These are phyloP conservation scores for Melipona quadrifasciata DNA, from an alignment of 1,140 invertebrate genomes.

Conservation along the genomic window DNA sequence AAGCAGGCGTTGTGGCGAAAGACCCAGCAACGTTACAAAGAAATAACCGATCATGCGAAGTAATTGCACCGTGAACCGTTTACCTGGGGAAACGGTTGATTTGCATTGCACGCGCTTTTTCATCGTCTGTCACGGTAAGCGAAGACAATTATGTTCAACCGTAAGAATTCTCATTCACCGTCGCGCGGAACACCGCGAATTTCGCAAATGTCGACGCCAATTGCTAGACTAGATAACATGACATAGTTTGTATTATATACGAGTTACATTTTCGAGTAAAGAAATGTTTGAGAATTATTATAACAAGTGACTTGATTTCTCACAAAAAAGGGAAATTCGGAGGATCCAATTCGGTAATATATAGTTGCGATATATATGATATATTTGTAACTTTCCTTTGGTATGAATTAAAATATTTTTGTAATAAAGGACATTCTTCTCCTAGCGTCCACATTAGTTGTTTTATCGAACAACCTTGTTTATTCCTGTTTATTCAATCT, in stretches of 20 bases:
- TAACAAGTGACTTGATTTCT: neutral
- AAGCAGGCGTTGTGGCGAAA: constrained; percentile 79
- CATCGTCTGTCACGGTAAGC: neutral
- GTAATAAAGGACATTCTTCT: neutral
- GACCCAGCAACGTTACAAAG: constrained; percentile 78
- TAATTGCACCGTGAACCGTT: constrained; percentile 24
- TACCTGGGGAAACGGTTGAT: neutral
- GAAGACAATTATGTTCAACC: constrained; percentile 3
- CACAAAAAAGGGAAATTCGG: neutral
- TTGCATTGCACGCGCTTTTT: constrained; percentile 5
- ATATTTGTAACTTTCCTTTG: neutral
- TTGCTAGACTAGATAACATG: neutral
- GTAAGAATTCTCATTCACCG: neutral
- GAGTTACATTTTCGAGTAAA: neutral
- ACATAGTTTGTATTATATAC: too few relatives aligned
- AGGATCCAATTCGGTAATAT: neutral
- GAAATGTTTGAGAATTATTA: neutral
- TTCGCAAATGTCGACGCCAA: neutral
- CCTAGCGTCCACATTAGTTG: neutral
- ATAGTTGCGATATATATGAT: neutral
- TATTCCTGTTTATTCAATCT: too few relatives aligned
- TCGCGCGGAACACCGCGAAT: neutral
- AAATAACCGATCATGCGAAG: constrained; percentile 68
- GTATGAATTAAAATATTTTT: neutral
- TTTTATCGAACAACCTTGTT: neutral